These are phyloP conservation scores for Pygoscelis adeliae DNA, from an alignment of 2,113 vertebrate genomes.

Conservation along the genomic window DNA sequence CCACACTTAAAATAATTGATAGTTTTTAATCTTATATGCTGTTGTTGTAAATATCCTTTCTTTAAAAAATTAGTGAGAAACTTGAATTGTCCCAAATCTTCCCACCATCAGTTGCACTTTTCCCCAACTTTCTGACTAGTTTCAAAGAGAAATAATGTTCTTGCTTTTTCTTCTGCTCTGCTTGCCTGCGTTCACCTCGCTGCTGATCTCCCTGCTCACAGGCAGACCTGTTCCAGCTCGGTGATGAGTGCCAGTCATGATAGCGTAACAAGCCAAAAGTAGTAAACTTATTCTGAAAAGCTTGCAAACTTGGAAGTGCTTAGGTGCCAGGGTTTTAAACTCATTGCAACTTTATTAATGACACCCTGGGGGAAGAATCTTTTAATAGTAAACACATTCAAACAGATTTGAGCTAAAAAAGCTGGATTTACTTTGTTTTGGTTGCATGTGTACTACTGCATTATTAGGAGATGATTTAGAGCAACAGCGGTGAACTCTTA, in stretches of 20 bases:
- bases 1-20: background rate
- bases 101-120: background rate
- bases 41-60: background rate
- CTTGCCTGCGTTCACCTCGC: background rate
- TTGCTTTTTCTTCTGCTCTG: background rate
- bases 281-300: slow-evolving; percentile 29
- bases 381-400: slow-evolving; percentile 39
- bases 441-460: background rate
- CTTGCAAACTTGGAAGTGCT: slow-evolving; percentile 24
- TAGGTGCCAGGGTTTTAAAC: slow-evolving; percentile 28
- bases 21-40: background rate
- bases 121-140: background rate
- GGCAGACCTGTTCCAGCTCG: background rate
- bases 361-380: slow-evolving; percentile 38
- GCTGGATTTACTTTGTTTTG: background rate
- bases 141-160: background rate
- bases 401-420: slow-evolving; percentile 27
- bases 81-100: background rate
- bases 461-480: background rate
- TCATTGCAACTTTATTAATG: slow-evolving; percentile 48
- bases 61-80: background rate
- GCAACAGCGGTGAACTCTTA: background rate
- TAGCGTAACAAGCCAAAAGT: background rate
- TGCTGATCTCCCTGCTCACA: background rate
- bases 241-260: background rate